Evolutionary conservation across 1,140 invertebrate species (phyloP).

Genomic region (Penaeus vannamei): DNA sequence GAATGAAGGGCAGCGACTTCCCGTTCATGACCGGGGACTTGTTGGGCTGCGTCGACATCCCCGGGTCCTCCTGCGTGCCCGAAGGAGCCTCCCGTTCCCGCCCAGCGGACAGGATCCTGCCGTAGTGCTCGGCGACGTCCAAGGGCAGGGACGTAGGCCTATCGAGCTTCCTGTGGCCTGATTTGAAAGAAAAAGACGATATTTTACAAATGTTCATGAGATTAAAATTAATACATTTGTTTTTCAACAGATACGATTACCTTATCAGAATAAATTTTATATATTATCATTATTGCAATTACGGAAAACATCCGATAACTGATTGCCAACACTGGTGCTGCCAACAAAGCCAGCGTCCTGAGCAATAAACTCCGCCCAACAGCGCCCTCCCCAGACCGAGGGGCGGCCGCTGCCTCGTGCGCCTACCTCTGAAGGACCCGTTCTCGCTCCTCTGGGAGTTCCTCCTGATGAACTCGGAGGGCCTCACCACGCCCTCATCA

Average conservation of each 20-base stretch:
- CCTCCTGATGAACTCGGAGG: slow-evolving; percentile 74
- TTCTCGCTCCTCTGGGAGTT: slow-evolving; percentile 49
- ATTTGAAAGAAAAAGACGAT: background rate
- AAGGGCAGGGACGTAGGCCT: slow-evolving; percentile 66
- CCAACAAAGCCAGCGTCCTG: background rate
- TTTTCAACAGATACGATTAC: no score
- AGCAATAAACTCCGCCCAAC: background rate
- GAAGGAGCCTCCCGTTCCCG: slow-evolving; percentile 34
- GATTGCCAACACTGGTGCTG: background rate
- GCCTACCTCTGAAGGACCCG: slow-evolving; percentile 39
- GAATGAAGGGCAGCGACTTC: slow-evolving; percentile 78
- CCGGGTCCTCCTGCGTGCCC: slow-evolving; percentile 37
- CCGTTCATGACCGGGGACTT: slow-evolving; percentile 2
- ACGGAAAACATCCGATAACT: background rate
- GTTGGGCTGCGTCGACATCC: background rate
- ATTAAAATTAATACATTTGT: no score
- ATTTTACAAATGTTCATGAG: no score
- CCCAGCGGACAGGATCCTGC: slow-evolving; percentile 43
- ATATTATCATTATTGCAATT: no score
- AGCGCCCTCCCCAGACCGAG: no score
- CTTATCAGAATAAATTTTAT: background rate
- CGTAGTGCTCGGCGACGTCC: slow-evolving; percentile 61
- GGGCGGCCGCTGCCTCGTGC: no score
- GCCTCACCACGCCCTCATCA: slow-evolving; percentile 77
- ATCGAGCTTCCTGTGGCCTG: slow-evolving; percentile 38